phyloP scores from a whole-genome alignment of 1,140 invertebrate species.

The Pectinophora gossypiella region DNA sequence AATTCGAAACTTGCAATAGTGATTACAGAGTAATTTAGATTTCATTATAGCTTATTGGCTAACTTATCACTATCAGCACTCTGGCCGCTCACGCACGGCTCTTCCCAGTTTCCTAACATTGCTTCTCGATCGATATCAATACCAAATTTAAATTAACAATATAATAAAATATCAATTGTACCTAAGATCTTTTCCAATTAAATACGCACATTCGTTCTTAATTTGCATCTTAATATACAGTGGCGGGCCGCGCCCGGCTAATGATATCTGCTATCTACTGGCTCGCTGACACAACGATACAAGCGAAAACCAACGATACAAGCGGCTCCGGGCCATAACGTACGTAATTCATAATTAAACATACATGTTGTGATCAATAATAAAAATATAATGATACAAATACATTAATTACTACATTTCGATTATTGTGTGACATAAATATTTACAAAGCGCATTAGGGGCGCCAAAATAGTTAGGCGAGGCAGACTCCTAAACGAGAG shows the following conservation, averaged over 20 bases:
- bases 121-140: conserved; percentile 71
- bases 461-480: conserved; percentile 55
- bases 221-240: conserved; percentile 61
- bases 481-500: conserved; percentile 42
- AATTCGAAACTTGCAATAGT: conserved; percentile 68
- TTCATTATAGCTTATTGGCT: conserved; percentile 69
- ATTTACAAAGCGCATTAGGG: conserved; percentile 69
- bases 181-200: conserved; percentile 71
- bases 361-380: conserved; percentile 73
- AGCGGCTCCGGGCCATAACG: conserved; percentile 34
- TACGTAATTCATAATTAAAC: conserved; percentile 63
- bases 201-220: conserved; percentile 65
- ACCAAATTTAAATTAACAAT: conserved; percentile 73
- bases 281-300: conserved; percentile 21
- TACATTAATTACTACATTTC: conserved; percentile 71
- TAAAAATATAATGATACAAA: conserved; percentile 75
- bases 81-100: conserved; percentile 44
- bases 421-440: conserved; percentile 74
- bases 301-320: no score
- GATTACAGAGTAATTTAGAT: conserved; percentile 72
- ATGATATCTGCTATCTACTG: conserved; percentile 28
- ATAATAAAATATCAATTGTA: conserved; percentile 75
- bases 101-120: conserved; percentile 55
- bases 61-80: conserved; percentile 69
- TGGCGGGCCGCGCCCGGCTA: conserved; percentile 30